A percentile compares a stretch with the other conserved stretches of the same genome.
Evolutionary conservation across 2,888 invertebrate genomes (phyloP).

Genomic region (Nephrotoma flavescens): DNA sequence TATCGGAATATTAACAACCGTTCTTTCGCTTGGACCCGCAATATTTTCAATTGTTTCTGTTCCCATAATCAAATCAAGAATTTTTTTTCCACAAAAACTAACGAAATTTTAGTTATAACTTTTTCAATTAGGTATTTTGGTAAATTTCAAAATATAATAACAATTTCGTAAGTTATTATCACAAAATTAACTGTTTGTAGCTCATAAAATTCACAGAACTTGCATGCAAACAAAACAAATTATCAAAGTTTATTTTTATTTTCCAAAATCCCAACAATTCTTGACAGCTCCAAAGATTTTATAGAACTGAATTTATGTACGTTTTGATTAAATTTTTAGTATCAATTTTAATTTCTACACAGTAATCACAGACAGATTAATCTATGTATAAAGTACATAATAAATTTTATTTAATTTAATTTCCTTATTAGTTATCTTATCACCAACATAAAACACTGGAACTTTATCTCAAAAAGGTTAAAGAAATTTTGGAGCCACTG

Average conservation of each 20-base stretch:
- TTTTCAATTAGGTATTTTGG: neutral
- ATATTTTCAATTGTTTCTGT: slow-evolving; percentile 1
- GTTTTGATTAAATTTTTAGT: neutral
- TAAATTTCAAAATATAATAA: neutral
- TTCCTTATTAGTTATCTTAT: neutral
- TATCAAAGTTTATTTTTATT: neutral
- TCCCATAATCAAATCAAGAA: neutral
- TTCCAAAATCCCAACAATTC: neutral
- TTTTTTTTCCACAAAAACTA: neutral
- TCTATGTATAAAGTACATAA: neutral
- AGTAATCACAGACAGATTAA: neutral
- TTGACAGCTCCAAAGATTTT: neutral
- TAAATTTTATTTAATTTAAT: neutral
- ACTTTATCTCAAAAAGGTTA: neutral
- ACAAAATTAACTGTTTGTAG: neutral
- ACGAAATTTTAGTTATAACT: neutral
- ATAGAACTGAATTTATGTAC: neutral
- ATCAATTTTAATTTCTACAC: neutral
- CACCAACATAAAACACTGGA: neutral
- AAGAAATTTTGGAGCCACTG: neutral
- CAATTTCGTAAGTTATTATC: neutral
- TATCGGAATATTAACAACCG: slow-evolving; percentile 39
- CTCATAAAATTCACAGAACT: neutral
- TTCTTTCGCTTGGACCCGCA: slow-evolving; percentile 10
- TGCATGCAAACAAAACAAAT: neutral